phyloP scores from a whole-genome alignment of 2,888 invertebrate genomes.

The Eilema depressum region DNA sequence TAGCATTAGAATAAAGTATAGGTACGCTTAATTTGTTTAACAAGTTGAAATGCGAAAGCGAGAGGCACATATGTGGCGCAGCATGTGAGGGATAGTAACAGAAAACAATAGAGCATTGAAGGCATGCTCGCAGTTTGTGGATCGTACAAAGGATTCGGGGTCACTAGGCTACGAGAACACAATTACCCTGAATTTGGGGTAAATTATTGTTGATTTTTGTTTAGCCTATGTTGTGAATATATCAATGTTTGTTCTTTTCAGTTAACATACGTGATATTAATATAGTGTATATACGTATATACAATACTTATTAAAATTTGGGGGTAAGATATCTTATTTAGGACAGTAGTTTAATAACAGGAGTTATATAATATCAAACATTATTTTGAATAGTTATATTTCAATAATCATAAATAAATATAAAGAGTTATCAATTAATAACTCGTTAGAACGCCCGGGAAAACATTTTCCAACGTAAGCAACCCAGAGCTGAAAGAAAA shows the following conservation, averaged over 20 bases:
- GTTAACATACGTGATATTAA: neutral
- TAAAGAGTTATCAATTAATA: neutral
- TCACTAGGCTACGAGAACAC: conserved; percentile 55
- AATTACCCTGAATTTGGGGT: conserved; percentile 60
- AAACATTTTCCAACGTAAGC: conserved; percentile 58
- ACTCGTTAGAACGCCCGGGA: conserved; percentile 30
- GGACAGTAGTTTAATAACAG: neutral
- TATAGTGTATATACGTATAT: neutral
- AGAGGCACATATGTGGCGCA: conserved; percentile 43
- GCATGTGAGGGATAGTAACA: conserved; percentile 51
- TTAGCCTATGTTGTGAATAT: neutral
- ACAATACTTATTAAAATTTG: neutral
- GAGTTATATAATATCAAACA: neutral
- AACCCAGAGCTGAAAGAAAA: conserved; percentile 65
- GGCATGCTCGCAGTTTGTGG: conserved; percentile 72
- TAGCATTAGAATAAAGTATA: neutral
- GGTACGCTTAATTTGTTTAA: conserved; percentile 2
- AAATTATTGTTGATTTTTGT: conserved; percentile 16
- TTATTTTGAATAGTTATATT: neutral
- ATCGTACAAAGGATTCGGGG: conserved; percentile 77
- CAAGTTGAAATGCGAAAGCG: conserved; percentile 44
- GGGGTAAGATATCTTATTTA: neutral
- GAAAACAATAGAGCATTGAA: conserved; percentile 67
- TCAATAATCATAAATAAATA: neutral
- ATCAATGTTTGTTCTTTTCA: neutral